Evolutionary conservation across 2,888 invertebrate genomes (phyloP).

Genomic region (Malthinus flaveolus): DNA sequence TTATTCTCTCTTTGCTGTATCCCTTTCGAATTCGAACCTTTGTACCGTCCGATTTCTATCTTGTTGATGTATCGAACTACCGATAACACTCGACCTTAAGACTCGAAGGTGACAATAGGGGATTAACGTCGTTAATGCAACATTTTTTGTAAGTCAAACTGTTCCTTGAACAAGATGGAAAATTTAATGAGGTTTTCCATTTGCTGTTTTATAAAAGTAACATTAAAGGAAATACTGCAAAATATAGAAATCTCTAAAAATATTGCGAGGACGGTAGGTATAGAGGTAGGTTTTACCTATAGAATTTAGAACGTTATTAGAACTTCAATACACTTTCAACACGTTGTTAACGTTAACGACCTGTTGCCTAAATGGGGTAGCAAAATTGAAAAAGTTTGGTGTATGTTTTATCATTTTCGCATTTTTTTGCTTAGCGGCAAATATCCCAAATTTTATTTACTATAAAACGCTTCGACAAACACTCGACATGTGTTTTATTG

Average conservation of each 20-base stretch:
- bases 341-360: slow-evolving; percentile 15
- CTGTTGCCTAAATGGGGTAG: slow-evolving; percentile 13
- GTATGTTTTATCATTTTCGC: slow-evolving; percentile 8
- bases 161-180: not conserved
- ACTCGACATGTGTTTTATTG: no score
- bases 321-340: slow-evolving; percentile 14
- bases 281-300: not conserved
- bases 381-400: slow-evolving; percentile 14
- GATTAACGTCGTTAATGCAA: slow-evolving; percentile 11
- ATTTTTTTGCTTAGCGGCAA: slow-evolving; percentile 7
- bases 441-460: not conserved
- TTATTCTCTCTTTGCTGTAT: slow-evolving; percentile 10
- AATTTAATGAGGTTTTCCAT: not conserved
- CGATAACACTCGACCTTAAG: slow-evolving; percentile 11
- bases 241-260: slow-evolving; percentile 9
- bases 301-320: slow-evolving; percentile 10
- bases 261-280: not conserved
- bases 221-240: slow-evolving; percentile 3
- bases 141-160: slow-evolving; percentile 1
- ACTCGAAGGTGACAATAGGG: slow-evolving; percentile 9
- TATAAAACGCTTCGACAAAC: not conserved
- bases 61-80: slow-evolving; percentile 15
- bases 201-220: not conserved
- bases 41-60: slow-evolving; percentile 16
- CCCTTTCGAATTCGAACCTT: slow-evolving; percentile 8